These are phyloP conservation scores for Xestoiulus laeticollis DNA, from an alignment of 2,888 invertebrate genomes.

Conservation along the genomic window DNA sequence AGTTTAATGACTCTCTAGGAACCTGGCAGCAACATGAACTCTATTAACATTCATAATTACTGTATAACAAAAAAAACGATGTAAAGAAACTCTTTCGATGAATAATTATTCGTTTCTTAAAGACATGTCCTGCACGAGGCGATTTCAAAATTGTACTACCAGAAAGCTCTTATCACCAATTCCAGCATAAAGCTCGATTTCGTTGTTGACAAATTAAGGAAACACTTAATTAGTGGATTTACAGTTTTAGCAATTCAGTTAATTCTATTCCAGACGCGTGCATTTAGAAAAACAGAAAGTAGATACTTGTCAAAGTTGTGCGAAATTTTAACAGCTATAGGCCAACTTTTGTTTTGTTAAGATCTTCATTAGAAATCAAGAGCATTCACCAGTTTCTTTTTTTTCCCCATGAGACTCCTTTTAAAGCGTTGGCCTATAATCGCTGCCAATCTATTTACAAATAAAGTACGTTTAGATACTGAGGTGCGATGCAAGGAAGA, in stretches of 20 bases:
- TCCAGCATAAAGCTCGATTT: background rate
- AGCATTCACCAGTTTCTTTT: background rate
- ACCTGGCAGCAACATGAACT: background rate
- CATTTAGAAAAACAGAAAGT: background rate
- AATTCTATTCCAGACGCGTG: background rate
- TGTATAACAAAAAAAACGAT: background rate
- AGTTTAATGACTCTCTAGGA: conserved; percentile 1
- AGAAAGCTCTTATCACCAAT: background rate
- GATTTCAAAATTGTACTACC: too few relatives aligned
- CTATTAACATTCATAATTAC: background rate
- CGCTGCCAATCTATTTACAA: conserved; percentile 5
- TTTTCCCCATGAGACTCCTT: background rate
- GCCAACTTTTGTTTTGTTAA: background rate
- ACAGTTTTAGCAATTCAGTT: background rate
- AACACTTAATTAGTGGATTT: background rate
- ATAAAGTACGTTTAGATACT: conserved; percentile 28
- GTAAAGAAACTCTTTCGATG: background rate
- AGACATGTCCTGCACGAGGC: background rate
- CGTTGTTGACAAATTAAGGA: background rate
- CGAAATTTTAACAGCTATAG: background rate
- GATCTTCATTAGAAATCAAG: background rate
- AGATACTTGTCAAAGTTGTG: background rate
- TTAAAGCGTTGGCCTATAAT: conserved; percentile 20
- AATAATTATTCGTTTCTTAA: background rate
- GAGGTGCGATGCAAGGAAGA: background rate